Evolutionary conservation across 2,888 invertebrate species (phyloP).

Genomic region (Andrena praecox): DNA sequence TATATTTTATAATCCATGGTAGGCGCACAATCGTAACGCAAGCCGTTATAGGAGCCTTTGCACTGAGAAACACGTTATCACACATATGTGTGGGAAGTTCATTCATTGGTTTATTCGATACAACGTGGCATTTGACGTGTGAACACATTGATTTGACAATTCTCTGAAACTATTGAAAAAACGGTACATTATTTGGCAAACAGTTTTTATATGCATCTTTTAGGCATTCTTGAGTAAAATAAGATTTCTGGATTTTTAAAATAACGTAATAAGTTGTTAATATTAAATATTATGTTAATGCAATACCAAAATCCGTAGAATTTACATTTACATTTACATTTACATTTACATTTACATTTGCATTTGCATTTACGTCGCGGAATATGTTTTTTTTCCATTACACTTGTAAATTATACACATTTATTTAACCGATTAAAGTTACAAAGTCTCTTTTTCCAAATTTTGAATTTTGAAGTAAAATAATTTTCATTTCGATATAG

Average conservation of each 20-base stretch:
- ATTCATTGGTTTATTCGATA: constrained; percentile 57
- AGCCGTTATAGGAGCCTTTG: neutral
- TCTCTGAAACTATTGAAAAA: neutral
- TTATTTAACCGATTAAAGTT: too few species aligned
- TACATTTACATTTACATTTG: too few species aligned
- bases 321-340: too few species aligned
- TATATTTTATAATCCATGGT: constrained; percentile 75
- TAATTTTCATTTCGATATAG: too few species aligned
- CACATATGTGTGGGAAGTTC: constrained; percentile 10
- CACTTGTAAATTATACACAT: too few species aligned
- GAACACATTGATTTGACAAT: constrained; percentile 9
- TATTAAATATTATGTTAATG: too few species aligned
- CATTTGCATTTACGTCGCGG: too few species aligned
- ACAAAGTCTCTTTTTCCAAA: too few species aligned
- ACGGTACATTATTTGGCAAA: neutral
- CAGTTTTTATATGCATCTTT: neutral
- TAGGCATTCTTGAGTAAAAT: neutral
- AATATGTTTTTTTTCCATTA: too few species aligned
- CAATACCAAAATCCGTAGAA: too few species aligned
- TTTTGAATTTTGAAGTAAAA: too few species aligned
- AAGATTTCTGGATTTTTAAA: neutral
- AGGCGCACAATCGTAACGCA: constrained; percentile 13
- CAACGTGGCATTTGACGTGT: constrained; percentile 74
- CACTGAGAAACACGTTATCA: constrained; percentile 37
- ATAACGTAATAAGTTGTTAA: too few species aligned